These are phyloP conservation scores for Habroteleia sp. DNA, from an alignment of 2,888 invertebrate species.

Conservation along the genomic window DNA sequence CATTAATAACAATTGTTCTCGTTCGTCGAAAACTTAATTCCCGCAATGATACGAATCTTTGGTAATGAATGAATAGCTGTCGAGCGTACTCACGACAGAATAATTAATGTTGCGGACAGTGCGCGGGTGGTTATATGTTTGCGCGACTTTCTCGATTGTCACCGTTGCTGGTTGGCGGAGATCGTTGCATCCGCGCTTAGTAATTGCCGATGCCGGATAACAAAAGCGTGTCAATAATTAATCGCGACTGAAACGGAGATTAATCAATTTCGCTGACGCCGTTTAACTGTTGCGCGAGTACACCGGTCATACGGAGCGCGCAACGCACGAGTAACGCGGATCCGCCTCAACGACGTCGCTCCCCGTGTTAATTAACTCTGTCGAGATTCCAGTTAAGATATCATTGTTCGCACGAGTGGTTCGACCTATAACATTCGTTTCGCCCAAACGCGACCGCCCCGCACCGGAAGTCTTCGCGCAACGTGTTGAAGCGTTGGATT, in stretches of 20 bases:
- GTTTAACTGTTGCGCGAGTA: constrained; percentile 26
- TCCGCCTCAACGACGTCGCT: constrained; percentile 66
- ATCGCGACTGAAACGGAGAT: constrained; percentile 72
- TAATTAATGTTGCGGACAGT: constrained; percentile 53
- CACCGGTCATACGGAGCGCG: constrained; percentile 18
- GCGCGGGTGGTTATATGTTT: constrained; percentile 44
- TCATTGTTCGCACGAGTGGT: constrained; percentile 67
- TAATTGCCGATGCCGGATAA: constrained; percentile 73
- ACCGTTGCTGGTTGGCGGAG: constrained; percentile 6
- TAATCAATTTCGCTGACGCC: constrained; percentile 76
- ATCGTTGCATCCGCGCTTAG: constrained; percentile 17
- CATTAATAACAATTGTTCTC: constrained; percentile 42
- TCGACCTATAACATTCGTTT: constrained; percentile 55
- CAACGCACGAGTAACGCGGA: constrained; percentile 31
- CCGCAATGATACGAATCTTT: constrained; percentile 24
- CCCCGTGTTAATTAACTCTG: constrained; percentile 77
- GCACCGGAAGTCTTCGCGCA: constrained; percentile 49
- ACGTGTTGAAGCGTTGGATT: constrained; percentile 58
- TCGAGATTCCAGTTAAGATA: constrained; percentile 76
- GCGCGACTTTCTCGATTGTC: constrained; percentile 50
- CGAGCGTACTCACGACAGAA: constrained; percentile 42
- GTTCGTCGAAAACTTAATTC: constrained; percentile 36
- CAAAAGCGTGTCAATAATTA: constrained; percentile 78
- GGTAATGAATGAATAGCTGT: constrained; percentile 43
- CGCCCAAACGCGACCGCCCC: constrained; percentile 28